Evolutionary conservation across 2,888 invertebrate genomes (phyloP), one percentile per base, ranked within the genome.

Genomic region (Slavum lentiscoides): DNA sequence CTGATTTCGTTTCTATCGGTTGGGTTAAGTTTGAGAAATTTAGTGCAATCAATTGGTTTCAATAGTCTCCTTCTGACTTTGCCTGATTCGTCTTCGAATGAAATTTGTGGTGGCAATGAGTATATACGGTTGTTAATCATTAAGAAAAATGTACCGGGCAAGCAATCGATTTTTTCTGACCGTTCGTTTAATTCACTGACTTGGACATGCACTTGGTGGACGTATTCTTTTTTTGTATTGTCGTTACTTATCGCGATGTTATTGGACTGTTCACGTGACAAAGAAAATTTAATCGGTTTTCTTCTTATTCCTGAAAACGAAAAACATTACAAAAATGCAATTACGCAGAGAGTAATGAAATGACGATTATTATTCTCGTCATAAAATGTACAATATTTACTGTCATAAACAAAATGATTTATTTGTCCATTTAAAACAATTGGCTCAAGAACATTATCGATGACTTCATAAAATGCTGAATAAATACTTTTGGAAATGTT

Each of bases 31-130:
- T 94, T 95, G 19, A 94, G 93, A 84, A 93, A 89, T 0, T 92
- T 91, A 2, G 98, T 97, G 82, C 98, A 95, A 88, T 98, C 97
- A 9, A 99, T 95, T 0, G 98, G 98, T 73, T 96, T 90, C 39
- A 21, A 93, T 92, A 88, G 96, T 43, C 1, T 43, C 6, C 7
- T 9, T 43, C 3, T 9, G 6, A 6, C 1, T 9, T 2, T 6
- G 43, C 6, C 6, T 6, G 43, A 1, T 43, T 43, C 43, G 6
- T 6, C 43, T 43, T 43, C 6, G 43, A 43, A 9, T 6, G 6
- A 2, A 7, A 43, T 43, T 43, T 43, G 43, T 5, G 3, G 96
- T 84, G 97, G 97, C 85, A 97, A 88, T 82, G 94, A 93, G 85
- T 94, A 94, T 85, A 94, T 88, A 88, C 96, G 96, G 85, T 93